These are phyloP conservation scores for Thalassarche chlororhynchos DNA, from an alignment of 2,113 vertebrate genomes.

Conservation along the genomic window DNA sequence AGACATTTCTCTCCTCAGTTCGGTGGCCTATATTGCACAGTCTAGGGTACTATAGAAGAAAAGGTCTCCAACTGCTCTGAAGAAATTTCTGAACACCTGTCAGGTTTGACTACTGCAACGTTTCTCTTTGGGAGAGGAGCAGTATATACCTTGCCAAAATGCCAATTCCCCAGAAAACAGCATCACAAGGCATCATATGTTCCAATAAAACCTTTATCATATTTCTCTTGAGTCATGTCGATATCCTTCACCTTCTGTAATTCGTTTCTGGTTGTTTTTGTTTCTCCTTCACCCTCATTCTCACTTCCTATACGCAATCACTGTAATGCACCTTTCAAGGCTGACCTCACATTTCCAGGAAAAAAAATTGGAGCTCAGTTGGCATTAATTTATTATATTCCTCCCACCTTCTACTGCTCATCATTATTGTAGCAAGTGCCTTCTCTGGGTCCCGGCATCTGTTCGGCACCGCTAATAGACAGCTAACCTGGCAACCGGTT, in stretches of 20 bases:
- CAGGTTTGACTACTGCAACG: background rate
- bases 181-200: background rate
- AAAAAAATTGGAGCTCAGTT: background rate
- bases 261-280: background rate
- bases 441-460: background rate
- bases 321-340: background rate
- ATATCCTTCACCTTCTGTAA: background rate
- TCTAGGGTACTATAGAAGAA: background rate
- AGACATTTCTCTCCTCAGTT: background rate
- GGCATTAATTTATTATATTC: background rate
- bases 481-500: background rate
- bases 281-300: background rate
- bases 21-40: background rate
- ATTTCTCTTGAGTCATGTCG: background rate
- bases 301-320: background rate
- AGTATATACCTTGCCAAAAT: background rate
- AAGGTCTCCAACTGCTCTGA: background rate
- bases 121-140: background rate
- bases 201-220: background rate
- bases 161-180: background rate
- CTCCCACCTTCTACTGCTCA: background rate
- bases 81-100: background rate
- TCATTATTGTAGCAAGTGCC: background rate
- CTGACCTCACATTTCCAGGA: constrained; percentile 4
- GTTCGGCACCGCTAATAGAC: background rate